Evolutionary conservation across 2,888 invertebrate genomes (phyloP).

Genomic region (Siphlonurus alternatus): DNA sequence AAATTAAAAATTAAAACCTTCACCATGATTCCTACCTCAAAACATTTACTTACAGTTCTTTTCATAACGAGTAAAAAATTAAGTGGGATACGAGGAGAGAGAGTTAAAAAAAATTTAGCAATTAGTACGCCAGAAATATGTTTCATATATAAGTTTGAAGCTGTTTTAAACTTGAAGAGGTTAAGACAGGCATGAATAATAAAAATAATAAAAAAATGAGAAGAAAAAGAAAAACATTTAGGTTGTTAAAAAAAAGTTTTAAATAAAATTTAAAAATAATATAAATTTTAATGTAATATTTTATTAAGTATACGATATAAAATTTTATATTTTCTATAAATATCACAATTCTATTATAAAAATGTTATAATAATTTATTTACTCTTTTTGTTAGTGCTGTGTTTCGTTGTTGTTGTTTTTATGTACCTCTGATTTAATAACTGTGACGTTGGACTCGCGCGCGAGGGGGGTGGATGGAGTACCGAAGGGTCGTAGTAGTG

Average conservation of each 20-base stretch:
- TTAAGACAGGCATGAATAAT: neutral
- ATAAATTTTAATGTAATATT: too few relatives aligned
- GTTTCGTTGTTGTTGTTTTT: too few relatives aligned
- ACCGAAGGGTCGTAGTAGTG: neutral
- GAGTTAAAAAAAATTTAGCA: neutral
- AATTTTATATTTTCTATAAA: too few relatives aligned
- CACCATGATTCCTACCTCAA: neutral
- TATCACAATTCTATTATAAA: too few relatives aligned
- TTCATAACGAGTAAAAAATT: neutral
- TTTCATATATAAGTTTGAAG: neutral
- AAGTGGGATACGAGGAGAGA: neutral
- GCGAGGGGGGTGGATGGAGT: neutral
- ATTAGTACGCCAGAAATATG: neutral
- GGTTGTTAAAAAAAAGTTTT: too few relatives aligned
- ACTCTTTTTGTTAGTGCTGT: neutral
- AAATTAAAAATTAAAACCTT: too few relatives aligned
- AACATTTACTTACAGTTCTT: neutral
- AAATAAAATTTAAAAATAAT: too few relatives aligned
- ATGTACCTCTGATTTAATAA: too few relatives aligned
- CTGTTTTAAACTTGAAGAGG: neutral
- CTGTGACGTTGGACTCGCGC: too few relatives aligned
- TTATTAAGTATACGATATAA: too few relatives aligned
- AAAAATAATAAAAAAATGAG: neutral
- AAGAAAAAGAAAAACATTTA: neutral
- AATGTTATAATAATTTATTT: neutral